Conservation (phyloP, 2,113 vertebrate species). For the Sturnira hondurensis region DNA sequence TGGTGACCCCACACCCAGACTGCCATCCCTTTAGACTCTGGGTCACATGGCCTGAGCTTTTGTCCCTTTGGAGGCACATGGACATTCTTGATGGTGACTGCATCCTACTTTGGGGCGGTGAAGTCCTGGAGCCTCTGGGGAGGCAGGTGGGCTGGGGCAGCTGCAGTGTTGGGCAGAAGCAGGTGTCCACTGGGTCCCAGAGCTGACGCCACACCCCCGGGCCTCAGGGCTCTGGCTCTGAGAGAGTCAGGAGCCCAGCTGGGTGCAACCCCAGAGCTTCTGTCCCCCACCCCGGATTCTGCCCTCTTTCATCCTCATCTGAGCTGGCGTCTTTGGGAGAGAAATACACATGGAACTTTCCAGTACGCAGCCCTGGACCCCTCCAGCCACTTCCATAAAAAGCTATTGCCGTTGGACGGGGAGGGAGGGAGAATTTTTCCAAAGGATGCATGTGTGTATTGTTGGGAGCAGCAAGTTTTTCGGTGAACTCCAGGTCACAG, state of each 20-base stretch:
- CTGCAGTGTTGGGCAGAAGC: not conserved
- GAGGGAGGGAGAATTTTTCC: conserved; percentile 65
- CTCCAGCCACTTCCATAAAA: conserved; percentile 50
- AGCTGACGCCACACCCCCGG: rapidly evolving
- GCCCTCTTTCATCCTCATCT: not conserved
- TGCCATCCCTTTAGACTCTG: not conserved
- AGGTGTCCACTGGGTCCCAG: not conserved
- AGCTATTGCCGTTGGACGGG: not conserved
- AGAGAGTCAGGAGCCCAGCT: not conserved
- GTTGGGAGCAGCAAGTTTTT: conserved; percentile 54
- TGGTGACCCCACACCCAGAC: not conserved
- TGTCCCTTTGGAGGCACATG: not conserved
- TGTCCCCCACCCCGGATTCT: not conserved
- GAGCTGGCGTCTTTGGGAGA: not conserved
- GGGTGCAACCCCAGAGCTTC: too few species aligned
- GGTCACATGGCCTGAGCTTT: not conserved
- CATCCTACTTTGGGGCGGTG: not conserved
- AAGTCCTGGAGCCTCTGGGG: not conserved
- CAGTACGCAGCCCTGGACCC: not conserved
- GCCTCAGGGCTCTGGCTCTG: not conserved
- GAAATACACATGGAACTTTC: not conserved
- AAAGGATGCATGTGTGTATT: conserved; percentile 72
- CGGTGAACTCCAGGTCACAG: conserved; percentile 62
- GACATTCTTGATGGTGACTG: not conserved
- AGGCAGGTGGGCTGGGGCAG: not conserved